Evolutionary conservation across 2,797 vertebrate species (phyloP).

Genomic region (Bradypodion ventrale): DNA sequence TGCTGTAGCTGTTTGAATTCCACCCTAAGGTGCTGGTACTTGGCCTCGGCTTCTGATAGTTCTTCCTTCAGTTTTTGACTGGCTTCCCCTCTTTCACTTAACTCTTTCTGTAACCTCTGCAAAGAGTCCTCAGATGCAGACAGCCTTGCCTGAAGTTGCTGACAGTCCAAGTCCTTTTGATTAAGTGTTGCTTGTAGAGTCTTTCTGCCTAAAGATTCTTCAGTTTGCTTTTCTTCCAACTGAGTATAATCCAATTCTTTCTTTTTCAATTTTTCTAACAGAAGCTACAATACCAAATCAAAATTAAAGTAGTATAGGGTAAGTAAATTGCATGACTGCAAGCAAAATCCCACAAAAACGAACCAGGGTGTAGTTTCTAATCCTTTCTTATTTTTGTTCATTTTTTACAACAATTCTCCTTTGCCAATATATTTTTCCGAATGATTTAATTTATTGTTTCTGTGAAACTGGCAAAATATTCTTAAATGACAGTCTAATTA

Average conservation of each 20-base stretch:
- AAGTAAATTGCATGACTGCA: not conserved
- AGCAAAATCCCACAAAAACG: not conserved
- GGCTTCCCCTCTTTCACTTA: constrained; percentile 82
- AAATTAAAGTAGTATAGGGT: not conserved
- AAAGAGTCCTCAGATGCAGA: constrained; percentile 82
- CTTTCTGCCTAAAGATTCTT: constrained; percentile 83
- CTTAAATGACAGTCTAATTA: constrained; percentile 22
- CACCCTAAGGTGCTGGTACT: constrained; percentile 88
- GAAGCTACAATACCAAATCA: constrained; percentile 74
- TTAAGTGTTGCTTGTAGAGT: constrained; percentile 83
- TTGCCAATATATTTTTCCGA: not conserved
- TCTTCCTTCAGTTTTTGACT: constrained; percentile 85
- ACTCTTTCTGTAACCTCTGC: constrained; percentile 82
- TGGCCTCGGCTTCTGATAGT: constrained; percentile 85
- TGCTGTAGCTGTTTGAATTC: constrained; percentile 94
- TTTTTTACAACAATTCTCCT: not conserved
- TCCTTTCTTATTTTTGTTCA: not conserved
- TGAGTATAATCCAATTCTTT: constrained; percentile 85
- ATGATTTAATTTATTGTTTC: too few species aligned
- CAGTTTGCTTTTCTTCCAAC: constrained; percentile 82
- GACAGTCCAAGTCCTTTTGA: constrained; percentile 88
- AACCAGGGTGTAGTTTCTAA: not conserved
- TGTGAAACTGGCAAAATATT: not conserved
- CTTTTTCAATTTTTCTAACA: constrained; percentile 85
- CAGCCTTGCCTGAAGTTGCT: constrained; percentile 86